Evolutionary conservation across 2,888 invertebrate genomes (phyloP), one percentile per base, ranked within the genome.

Genomic region (Sesamia inferens): DNA sequence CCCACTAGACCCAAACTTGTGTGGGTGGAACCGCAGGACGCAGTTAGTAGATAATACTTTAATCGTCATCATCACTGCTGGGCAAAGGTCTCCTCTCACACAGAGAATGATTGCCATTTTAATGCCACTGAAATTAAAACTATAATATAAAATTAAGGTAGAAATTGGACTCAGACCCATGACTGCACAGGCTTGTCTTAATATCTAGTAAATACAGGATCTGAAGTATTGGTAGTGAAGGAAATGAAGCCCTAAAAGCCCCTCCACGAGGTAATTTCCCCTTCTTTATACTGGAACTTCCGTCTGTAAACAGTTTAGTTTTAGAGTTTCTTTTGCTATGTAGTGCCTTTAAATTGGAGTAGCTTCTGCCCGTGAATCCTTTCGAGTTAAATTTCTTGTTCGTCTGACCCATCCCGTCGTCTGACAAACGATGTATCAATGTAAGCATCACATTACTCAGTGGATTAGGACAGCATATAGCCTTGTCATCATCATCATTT

Each of bases 251-350:
- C 22, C 58, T 58, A 22, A 44, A 19, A 47, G 22, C n/a, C 8
- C 58, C 11, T 76, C 14, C 22, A 67, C 31, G 13, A 31, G 19
- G 19, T 59, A 51, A 59, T 68, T 74, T 76, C 77, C 51, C 2
- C 8, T 11, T 10, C 39, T 68, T 74, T 59, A 39, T 59, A 44
- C 39, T 47, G 24, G 0, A 6, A 59, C 67, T 76, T 67, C 58
- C 67, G 51, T 14, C 13, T 22, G 14, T 39, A 51, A 19, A 8
- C 11, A 67, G 31, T 66, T 42, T 76, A 51, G 31, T 44, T 59
- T 51, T 51, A 65, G n/a, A 42, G 22, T 42, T 0, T 22, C 6
- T 19, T 14, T 44, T 44, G 22, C 13, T 24, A 6, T 4, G 22
- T 42, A 42, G 42, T n/a, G 13, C 0, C 8, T 47, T 16, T 4